Conservation (phyloP, 2,797 vertebrate genomes). For the Rhincodon typus region DNA sequence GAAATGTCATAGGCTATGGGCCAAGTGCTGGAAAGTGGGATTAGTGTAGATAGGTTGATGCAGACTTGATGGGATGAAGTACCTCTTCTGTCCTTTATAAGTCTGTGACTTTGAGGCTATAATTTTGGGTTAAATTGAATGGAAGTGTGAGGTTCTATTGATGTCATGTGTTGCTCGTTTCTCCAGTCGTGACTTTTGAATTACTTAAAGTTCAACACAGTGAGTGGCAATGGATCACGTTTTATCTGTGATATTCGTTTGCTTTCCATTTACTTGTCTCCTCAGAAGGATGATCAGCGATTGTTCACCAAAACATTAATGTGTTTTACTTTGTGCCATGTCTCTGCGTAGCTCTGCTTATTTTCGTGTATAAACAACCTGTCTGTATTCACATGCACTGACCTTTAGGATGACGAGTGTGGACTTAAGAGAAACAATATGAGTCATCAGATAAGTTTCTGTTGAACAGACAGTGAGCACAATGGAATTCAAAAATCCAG, state of each 20-base stretch:
- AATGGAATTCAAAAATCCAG: conserved; percentile 5
- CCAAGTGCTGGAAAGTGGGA: too few species aligned
- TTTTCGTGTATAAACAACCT: neutral
- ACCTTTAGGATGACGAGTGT: neutral
- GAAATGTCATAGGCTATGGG: too few species aligned
- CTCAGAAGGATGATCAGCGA: neutral
- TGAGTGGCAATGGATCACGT: neutral
- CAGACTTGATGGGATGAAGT: too few species aligned
- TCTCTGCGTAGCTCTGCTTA: neutral
- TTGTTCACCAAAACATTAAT: neutral
- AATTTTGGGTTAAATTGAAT: neutral
- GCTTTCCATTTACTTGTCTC: neutral
- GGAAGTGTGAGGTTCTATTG: neutral
- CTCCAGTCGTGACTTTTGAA: neutral
- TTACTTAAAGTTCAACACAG: neutral
- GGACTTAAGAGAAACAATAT: neutral
- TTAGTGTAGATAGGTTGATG: too few species aligned
- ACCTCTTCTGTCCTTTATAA: too few species aligned
- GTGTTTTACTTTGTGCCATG: neutral
- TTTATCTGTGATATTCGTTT: neutral
- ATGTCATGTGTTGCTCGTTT: neutral
- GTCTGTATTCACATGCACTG: neutral
- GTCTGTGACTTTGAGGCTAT: neutral
- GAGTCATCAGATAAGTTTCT: conserved; percentile 10
- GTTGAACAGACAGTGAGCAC: conserved; percentile 12